A percentile compares a stretch with the other conserved stretches of the same genome.
Evolutionary conservation across 2,113 vertebrate species (phyloP).

Genomic region (Desmodus rotundus): DNA sequence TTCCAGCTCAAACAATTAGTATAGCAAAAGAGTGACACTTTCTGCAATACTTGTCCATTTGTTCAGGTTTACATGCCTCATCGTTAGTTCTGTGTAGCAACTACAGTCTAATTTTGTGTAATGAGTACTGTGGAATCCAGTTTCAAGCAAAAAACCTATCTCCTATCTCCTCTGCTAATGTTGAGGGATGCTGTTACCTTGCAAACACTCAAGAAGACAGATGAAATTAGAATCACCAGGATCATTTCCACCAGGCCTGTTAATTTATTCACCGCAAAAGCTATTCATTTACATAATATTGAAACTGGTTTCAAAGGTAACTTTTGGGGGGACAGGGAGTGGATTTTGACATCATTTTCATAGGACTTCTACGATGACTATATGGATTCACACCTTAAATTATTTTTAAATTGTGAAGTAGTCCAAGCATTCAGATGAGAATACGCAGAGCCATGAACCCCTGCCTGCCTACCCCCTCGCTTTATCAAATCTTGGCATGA

Average conservation of each 20-base stretch:
- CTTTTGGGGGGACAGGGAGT: background rate
- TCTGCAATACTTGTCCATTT: background rate
- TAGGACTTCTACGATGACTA: background rate
- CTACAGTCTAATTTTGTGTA: constrained; percentile 76
- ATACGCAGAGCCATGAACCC: background rate
- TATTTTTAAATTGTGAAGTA: background rate
- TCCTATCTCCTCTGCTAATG: constrained; percentile 71
- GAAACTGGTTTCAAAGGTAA: constrained; percentile 31
- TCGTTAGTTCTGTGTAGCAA: constrained; percentile 41
- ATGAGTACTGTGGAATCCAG: constrained; percentile 74
- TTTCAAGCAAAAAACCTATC: constrained; percentile 83
- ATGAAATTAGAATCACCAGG: constrained; percentile 80
- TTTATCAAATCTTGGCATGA: background rate
- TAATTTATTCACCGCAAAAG: constrained; percentile 71
- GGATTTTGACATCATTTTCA: background rate
- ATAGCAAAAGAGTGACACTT: background rate
- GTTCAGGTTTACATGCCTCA: background rate
- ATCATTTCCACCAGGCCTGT: constrained; percentile 73
- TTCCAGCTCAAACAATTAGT: background rate
- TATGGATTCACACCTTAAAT: background rate
- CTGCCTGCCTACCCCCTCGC: rapidly evolving
- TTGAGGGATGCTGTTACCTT: constrained; percentile 80
- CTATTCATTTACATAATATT: constrained; percentile 69
- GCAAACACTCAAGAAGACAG: constrained; percentile 83
- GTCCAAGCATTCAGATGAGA: background rate